Evolutionary conservation across 2,113 vertebrate species (phyloP).

Genomic region (Symphodus melops): DNA sequence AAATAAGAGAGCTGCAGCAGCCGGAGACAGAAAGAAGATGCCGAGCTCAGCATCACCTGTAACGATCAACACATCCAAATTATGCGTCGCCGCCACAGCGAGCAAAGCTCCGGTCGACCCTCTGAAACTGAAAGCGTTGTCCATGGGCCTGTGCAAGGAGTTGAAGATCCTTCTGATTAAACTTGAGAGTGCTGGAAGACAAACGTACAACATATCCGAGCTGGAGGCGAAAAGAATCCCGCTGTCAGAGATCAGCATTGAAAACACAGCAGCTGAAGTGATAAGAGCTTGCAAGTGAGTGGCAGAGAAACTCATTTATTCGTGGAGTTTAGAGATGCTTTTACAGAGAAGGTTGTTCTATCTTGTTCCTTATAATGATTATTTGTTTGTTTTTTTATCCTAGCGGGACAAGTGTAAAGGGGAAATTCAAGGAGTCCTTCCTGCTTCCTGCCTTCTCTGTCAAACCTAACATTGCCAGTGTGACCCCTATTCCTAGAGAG

Average conservation of each 20-base stretch:
- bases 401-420: conserved; percentile 85
- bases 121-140: conserved; percentile 86
- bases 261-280: conserved; percentile 85
- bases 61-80: conserved; percentile 50
- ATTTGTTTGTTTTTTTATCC: background rate
- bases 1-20: conserved; percentile 19
- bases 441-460: conserved; percentile 87
- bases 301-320: background rate
- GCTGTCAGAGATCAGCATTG: conserved; percentile 85
- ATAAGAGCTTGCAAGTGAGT: conserved; percentile 90
- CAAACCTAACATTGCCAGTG: conserved; percentile 83
- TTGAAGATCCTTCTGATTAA: conserved; percentile 90
- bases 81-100: conserved; percentile 30
- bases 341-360: background rate
- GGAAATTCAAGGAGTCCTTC: conserved; percentile 89
- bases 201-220: conserved; percentile 88
- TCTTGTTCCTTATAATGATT: background rate
- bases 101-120: conserved; percentile 78
- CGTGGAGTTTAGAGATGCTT: too few relatives aligned
- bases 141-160: conserved; percentile 88
- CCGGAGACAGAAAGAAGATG: conserved; percentile 24
- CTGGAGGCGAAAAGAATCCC: conserved; percentile 81
- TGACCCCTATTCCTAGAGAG: conserved; percentile 84
- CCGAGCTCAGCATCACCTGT: conserved; percentile 31
- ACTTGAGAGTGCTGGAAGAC: conserved; percentile 85